These are phyloP conservation scores for Thinocorus orbignyianus DNA, from an alignment of 2,113 vertebrate species.

Conservation along the genomic window DNA sequence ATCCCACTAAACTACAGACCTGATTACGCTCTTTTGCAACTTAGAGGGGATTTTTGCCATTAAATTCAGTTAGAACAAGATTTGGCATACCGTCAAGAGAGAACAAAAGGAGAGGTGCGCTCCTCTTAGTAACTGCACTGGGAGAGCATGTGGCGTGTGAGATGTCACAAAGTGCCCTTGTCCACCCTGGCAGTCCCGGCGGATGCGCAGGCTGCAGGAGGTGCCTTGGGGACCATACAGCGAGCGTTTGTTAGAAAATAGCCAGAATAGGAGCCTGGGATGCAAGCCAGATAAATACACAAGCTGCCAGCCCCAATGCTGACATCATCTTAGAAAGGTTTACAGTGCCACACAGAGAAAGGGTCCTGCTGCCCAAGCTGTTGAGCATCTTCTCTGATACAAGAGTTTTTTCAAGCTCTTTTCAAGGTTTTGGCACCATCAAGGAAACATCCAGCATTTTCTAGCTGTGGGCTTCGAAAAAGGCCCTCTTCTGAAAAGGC, in stretches of 20 bases:
- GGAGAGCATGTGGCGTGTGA: neutral
- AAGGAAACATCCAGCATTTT: neutral
- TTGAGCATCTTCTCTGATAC: neutral
- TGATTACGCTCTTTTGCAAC: neutral
- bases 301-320: neutral
- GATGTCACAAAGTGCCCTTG: neutral
- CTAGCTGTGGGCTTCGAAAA: neutral
- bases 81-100: neutral
- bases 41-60: neutral
- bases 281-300: neutral
- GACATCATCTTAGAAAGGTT: neutral
- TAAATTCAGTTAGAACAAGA: neutral
- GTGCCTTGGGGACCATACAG: neutral
- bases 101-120: neutral
- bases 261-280: neutral
- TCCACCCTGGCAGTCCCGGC: neutral
- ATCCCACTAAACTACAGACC: rapidly evolving
- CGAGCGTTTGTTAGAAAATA: neutral
- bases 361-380: neutral
- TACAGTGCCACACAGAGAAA: neutral
- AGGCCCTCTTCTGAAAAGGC: neutral
- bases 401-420: neutral
- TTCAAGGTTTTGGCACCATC: neutral
- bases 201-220: neutral
- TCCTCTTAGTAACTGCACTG: neutral